Evolutionary conservation across 2,888 invertebrate genomes (phyloP), one percentile per base, ranked within the genome.

Genomic region (Arge pagana): DNA sequence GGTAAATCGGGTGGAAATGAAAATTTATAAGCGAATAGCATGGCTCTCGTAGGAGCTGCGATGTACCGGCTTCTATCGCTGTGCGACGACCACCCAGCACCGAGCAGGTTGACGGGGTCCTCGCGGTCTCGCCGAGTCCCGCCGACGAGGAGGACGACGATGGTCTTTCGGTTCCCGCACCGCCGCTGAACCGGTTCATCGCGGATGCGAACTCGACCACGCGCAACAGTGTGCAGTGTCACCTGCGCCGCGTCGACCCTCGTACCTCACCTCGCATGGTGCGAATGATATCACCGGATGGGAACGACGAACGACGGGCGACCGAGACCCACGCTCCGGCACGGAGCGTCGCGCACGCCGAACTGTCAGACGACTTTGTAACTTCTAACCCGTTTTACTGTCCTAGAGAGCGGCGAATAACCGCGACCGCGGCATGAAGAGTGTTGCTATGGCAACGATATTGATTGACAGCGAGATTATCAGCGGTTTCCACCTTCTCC

Each of bases 401-500:
- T 35, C 16, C 16, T 7, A 10, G 6, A 10, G 18, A 6, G 21
- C 41, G n/a, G 21, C 15, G n/a, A 7, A 24, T 16, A 5, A n/a
- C 52, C 30, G 23, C 10, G 18, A 24, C 31, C 19, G 43, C 28
- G 24, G 13, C 26, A 19, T 35, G 45, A 45, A 45, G 45, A 45
- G 45, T 60, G 67, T 67, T 61, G 60, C 59, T 66, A 63, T 53
- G 66, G 62, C 55, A 55, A 67, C 63, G 58, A 52, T 63, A 67
- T 66, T 65, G 67, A 67, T 67, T 65, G 57, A n/a, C n/a, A 13
- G 37, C 18, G 3, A 16, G 18, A 18, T 37, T 37, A 37, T 28
- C 28, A 28, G 28, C 28, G 28, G 15, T 7, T n/a, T 37, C 16
- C 16, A 4, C 11, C 3, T n/a, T n/a, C n/a, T n/a, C n/a, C n/a